A percentile compares a stretch with the other conserved stretches of the same genome.
Evolutionary conservation across 2,797 vertebrate genomes (phyloP).

Genomic region (Ibycter americanus): DNA sequence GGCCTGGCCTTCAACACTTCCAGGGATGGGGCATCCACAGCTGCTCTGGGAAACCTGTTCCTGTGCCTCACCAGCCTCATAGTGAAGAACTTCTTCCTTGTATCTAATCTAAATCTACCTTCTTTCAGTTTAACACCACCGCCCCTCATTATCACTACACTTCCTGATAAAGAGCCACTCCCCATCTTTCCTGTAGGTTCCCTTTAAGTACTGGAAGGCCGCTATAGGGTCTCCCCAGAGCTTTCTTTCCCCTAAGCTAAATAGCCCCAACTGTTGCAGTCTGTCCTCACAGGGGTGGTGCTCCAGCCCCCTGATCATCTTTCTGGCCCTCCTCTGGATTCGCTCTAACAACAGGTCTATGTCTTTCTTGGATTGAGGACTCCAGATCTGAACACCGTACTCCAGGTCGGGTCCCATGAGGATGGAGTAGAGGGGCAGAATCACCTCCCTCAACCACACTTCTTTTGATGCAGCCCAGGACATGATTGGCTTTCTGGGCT

Average conservation of each 20-base stretch:
- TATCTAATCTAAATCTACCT: neutral
- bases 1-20: neutral
- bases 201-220: neutral
- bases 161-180: neutral
- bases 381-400: neutral
- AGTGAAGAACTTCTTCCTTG: neutral
- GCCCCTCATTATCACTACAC: neutral
- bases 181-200: neutral
- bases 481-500: neutral
- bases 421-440: neutral
- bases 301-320: neutral
- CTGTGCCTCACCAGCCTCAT: neutral
- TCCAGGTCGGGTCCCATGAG: neutral
- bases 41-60: neutral
- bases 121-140: neutral
- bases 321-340: neutral
- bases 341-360: rapidly evolving
- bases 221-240: neutral
- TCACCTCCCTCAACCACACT: rapidly evolving
- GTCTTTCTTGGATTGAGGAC: neutral
- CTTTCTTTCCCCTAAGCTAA: neutral
- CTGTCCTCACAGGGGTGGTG: neutral
- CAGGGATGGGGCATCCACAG: neutral
- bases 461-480: neutral
- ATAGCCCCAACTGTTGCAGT: neutral